phyloP scores from a whole-genome alignment of 1,140 invertebrate genomes.

The Papilio aristodemus region DNA sequence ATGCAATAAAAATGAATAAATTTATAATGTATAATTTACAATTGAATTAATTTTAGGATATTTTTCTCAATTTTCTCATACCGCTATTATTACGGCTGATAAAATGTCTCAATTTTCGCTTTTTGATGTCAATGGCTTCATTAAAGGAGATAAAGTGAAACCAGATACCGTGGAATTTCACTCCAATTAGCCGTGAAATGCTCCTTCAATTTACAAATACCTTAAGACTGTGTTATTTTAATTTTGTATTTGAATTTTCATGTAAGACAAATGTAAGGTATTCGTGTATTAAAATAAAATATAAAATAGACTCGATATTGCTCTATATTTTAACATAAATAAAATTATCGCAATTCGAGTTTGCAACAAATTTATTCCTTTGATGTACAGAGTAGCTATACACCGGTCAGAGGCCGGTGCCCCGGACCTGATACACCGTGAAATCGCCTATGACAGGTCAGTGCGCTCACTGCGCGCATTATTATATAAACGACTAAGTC shows the following conservation, averaged over 20 bases:
- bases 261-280: no score
- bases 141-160: slow-evolving; percentile 14
- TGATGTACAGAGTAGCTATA: slow-evolving; percentile 42
- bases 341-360: not conserved
- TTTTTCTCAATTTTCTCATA: slow-evolving; percentile 3
- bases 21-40: no score
- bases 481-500: slow-evolving; percentile 35
- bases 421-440: slow-evolving; percentile 50
- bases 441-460: slow-evolving; percentile 60
- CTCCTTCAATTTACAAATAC: not conserved
- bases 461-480: slow-evolving; percentile 53
- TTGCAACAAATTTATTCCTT: slow-evolving; percentile 36
- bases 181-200: not conserved
- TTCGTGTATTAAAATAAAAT: no score
- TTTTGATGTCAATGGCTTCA: slow-evolving; percentile 20
- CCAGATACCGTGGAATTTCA: slow-evolving; percentile 3
- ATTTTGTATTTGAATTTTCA: not conserved
- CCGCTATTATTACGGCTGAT: not conserved
- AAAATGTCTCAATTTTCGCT: slow-evolving; percentile 1
- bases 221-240: not conserved
- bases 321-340: not conserved
- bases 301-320: no score
- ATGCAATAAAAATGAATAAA: no score
- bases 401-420: slow-evolving; percentile 37
- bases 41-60: not conserved